Evolutionary conservation across 2,888 invertebrate genomes (phyloP).

Genomic region (Drosophila koepferae): DNA sequence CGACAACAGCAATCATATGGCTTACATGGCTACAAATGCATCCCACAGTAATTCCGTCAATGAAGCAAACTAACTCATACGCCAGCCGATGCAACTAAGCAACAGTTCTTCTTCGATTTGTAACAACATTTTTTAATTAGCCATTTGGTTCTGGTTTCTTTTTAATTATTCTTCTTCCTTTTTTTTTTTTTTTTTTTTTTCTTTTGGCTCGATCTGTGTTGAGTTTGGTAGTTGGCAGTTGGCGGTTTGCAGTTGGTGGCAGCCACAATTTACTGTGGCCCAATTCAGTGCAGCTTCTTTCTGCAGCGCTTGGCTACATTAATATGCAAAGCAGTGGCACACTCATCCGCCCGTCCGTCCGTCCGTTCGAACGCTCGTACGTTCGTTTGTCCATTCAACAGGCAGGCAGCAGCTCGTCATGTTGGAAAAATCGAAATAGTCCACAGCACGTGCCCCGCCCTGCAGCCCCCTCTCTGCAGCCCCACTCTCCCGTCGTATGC

Average conservation of each 20-base stretch:
- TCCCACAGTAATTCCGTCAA: not conserved
- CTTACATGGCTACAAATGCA: not conserved
- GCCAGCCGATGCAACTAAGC: too few relatives aligned
- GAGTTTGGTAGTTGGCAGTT: not conserved
- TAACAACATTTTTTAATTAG: conserved; percentile 1
- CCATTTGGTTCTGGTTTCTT: not conserved
- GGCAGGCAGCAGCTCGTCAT: conserved; percentile 38
- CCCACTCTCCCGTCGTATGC: not conserved
- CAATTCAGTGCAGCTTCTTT: conserved; percentile 30
- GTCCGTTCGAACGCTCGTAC: conserved; percentile 15
- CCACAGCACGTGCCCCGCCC: conserved; percentile 41
- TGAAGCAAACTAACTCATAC: not conserved
- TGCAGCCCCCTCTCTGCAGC: not conserved
- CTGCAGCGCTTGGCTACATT: conserved; percentile 51
- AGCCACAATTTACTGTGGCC: conserved; percentile 24
- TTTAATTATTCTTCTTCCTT: too few relatives aligned
- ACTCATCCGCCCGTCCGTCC: conserved; percentile 29
- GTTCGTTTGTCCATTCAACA: conserved; percentile 52
- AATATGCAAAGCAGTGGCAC: conserved; percentile 70
- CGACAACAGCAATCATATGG: not conserved
- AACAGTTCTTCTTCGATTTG: too few relatives aligned
- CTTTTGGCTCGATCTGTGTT: not conserved
- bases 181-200: too few relatives aligned
- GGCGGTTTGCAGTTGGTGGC: not conserved
- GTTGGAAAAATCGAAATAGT: conserved; percentile 61